phyloP scores from a whole-genome alignment of 1,140 invertebrate species.

The Limonius californicus region DNA sequence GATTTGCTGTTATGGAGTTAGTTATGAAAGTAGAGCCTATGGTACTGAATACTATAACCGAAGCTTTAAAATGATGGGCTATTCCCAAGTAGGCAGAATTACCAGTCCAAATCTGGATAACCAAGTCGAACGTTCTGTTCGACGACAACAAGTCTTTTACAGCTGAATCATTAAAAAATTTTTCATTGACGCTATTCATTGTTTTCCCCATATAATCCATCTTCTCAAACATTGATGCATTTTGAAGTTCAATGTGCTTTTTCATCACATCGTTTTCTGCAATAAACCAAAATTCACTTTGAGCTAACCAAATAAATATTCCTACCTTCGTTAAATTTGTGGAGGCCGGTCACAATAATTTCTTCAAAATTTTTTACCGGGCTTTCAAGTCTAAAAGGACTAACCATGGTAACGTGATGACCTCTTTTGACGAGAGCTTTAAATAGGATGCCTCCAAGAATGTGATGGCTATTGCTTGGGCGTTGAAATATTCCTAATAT shows the following conservation, averaged over 20 bases:
- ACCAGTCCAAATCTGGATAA: neutral
- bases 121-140: neutral
- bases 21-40: neutral
- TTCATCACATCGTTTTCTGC: too few relatives aligned
- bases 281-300: neutral
- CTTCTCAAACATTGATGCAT: neutral
- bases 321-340: too few relatives aligned
- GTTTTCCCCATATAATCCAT: neutral
- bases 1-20: neutral
- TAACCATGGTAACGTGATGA: constrained; percentile 51
- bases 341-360: too few relatives aligned
- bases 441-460: constrained; percentile 37
- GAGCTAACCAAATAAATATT: too few relatives aligned
- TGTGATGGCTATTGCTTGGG: constrained; percentile 30
- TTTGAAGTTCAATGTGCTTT: neutral
- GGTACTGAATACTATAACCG: neutral
- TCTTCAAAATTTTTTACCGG: too few relatives aligned
- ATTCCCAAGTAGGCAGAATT: neutral
- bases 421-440: constrained; percentile 45
- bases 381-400: constrained; percentile 29
- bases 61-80: neutral
- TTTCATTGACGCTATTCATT: neutral
- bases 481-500: constrained; percentile 33
- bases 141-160: constrained; percentile 24
- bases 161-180: neutral